Base-by-base conservation (phyloP, 2,113 vertebrate genomes). In the Plecturocebus donacophilus region DNA sequence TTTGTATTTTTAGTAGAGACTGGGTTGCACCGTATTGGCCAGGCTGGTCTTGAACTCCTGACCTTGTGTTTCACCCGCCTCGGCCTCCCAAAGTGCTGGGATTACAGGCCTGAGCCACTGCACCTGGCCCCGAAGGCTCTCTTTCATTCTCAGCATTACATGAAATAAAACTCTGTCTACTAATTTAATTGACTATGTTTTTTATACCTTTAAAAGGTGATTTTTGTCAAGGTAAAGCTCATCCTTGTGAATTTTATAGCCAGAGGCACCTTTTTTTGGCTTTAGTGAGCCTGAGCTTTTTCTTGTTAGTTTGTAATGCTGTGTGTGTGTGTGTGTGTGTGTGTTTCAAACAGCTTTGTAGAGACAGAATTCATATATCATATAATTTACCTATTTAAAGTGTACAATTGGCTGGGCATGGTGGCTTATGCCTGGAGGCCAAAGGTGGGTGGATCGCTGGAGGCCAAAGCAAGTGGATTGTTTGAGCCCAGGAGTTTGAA, bases 221-320 rank as follows among this genome's bases (percentile, higher is more conserved):
- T 85, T 47, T 94, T 88, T 83, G 45, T 91, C 49, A 76, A 68
- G 47, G 30, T 88, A 32, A 54, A 87, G 25, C 64, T 88, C 4
- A 6, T 94, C 10, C 66, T 82, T 96, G 23, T 76, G 40, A 52
- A 87, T 64, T 90, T 92, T 87, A 70, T 70, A 82, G 88, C 25
- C 20, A 77, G 21, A 16, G 64, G 17, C 19, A 6, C 45, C 16
- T 94, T 66, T 76, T 32, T 61, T 91, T 87, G 73, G 30, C 38
- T 84, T 25, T 66, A 82, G 87, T 19, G 35, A 86, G 61, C 21
- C 68, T 47, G 21, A 47, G 40, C 20, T 6, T 82, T 75, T 66
- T 58, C 40, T 85, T 76, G 25, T 38, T 82, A 40, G 47, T 86
- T 84, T 61, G 0, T 87, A 71, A 66, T 76, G 85, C 61, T 88